These are phyloP conservation scores for Zaprionus ornatus DNA, from an alignment of 1,140 invertebrate genomes.

Conservation along the genomic window DNA sequence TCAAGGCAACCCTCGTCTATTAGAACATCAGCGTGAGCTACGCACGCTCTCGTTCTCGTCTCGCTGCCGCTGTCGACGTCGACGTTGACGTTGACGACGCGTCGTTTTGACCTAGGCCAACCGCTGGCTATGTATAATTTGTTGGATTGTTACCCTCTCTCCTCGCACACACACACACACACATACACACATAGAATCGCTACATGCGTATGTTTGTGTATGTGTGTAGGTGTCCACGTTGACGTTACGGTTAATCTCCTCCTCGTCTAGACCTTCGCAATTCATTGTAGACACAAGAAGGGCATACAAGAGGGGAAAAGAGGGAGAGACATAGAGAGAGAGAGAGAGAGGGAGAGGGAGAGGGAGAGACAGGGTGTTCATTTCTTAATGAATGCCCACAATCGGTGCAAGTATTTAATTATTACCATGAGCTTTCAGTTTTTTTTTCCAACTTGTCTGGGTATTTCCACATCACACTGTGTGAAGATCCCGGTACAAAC, in stretches of 20 bases:
- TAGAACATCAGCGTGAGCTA: constrained; percentile 19
- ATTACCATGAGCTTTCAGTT: not conserved
- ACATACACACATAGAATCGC: constrained; percentile 3
- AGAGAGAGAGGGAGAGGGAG: not conserved
- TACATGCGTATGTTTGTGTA: constrained; percentile 37
- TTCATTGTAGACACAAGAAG: constrained; percentile 14
- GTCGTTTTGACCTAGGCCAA: constrained; percentile 76
- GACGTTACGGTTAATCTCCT: constrained; percentile 47
- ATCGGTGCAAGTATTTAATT: constrained; percentile 3
- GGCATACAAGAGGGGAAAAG: not conserved
- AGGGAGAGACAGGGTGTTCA: not conserved
- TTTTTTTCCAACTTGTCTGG: constrained; percentile 4
- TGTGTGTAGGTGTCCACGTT: constrained; percentile 33
- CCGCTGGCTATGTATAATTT: constrained; percentile 41
- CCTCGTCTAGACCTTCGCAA: constrained; percentile 71
- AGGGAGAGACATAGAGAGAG: not conserved
- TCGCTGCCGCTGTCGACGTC: not conserved
- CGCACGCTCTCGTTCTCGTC: constrained; percentile 15
- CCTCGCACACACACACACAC: constrained; percentile 6
- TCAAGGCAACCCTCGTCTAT: constrained; percentile 10
- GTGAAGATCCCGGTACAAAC: not conserved
- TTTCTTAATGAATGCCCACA: not conserved
- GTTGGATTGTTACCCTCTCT: constrained; percentile 15
- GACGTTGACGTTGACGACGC: constrained; percentile 22
- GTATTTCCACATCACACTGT: constrained; percentile 12